Percentiles rank a stretch among this genome's conserved stretches.
These are phyloP conservation scores for Magallana nippona DNA, from an alignment of 2,888 invertebrate species.

Conservation along the genomic window DNA sequence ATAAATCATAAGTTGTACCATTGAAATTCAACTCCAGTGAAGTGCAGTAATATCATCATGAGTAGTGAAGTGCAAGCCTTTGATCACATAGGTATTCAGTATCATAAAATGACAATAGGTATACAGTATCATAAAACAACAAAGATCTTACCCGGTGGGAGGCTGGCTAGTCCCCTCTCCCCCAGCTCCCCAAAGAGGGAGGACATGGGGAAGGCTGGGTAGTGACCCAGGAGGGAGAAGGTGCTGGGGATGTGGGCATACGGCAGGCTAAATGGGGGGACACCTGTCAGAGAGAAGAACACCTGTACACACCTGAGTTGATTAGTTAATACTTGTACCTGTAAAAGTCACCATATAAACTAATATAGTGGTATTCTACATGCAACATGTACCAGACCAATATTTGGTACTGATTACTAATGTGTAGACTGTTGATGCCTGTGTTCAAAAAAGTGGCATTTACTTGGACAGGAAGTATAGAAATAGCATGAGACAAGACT, in stretches of 20 bases:
- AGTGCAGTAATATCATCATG: too few species aligned
- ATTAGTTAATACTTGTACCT: not conserved
- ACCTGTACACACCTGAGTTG: not conserved
- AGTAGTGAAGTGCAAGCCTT: too few species aligned
- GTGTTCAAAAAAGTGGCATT: too few species aligned
- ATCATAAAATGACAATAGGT: too few species aligned
- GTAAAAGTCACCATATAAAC: not conserved
- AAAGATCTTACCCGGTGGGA: constrained; percentile 61
- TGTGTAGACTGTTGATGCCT: too few species aligned
- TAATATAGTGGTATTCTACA: too few species aligned
- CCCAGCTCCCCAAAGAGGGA: constrained; percentile 74
- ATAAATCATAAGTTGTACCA: too few species aligned
- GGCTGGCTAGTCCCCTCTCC: constrained; percentile 58
- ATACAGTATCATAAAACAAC: not conserved
- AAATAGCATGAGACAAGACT: too few species aligned
- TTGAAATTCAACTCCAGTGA: too few species aligned
- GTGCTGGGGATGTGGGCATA: constrained; percentile 72
- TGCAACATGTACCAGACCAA: too few species aligned
- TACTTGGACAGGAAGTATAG: too few species aligned
- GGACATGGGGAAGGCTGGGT: constrained; percentile 68
- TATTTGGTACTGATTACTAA: too few species aligned
- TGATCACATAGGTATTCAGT: not conserved
- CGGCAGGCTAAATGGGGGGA: constrained; percentile 63
- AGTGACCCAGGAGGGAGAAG: constrained; percentile 74
- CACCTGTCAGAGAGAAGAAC: constrained; percentile 60